Evolutionary conservation across 2,113 vertebrate species (phyloP).

Genomic region (Muntiacus reevesi): DNA sequence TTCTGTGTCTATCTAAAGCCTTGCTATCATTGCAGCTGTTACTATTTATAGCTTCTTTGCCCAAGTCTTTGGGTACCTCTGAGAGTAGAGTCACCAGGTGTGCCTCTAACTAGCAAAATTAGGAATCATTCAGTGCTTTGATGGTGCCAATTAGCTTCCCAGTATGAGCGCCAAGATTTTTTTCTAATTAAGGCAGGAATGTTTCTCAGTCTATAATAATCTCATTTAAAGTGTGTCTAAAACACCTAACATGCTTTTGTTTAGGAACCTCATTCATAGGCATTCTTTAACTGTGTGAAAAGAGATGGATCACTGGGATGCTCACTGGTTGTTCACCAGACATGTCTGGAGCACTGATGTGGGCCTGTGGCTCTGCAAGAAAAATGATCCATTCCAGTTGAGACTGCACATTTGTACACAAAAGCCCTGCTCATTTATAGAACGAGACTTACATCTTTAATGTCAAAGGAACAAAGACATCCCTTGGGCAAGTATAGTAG

Average conservation of each 20-base stretch:
- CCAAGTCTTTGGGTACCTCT: slow-evolving; percentile 46
- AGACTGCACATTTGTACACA: too few species aligned
- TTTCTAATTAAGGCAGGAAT: slow-evolving; percentile 74
- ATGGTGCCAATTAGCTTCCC: slow-evolving; percentile 78
- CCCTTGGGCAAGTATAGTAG: background rate
- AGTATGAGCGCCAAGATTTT: slow-evolving; percentile 70
- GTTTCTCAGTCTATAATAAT: slow-evolving; percentile 70
- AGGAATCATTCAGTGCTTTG: slow-evolving; percentile 74
- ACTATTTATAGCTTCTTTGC: slow-evolving; percentile 43
- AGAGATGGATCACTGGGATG: background rate
- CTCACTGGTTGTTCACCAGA: background rate
- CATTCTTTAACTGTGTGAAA: background rate
- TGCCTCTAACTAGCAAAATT: slow-evolving; percentile 77
- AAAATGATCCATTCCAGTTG: background rate
- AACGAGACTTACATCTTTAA: background rate
- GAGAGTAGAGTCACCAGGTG: slow-evolving; percentile 77
- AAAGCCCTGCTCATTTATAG: background rate
- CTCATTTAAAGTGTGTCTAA: slow-evolving; percentile 73
- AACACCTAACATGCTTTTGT: slow-evolving; percentile 40
- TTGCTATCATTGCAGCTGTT: slow-evolving; percentile 64
- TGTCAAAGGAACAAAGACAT: background rate
- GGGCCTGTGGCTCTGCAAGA: background rate
- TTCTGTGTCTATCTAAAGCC: background rate
- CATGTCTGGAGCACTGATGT: fast-evolving
- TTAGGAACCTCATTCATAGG: background rate